Evolutionary conservation across 92 coral and sea anemone genomes (phyloP).

Genomic region (Siderastrea radians): DNA sequence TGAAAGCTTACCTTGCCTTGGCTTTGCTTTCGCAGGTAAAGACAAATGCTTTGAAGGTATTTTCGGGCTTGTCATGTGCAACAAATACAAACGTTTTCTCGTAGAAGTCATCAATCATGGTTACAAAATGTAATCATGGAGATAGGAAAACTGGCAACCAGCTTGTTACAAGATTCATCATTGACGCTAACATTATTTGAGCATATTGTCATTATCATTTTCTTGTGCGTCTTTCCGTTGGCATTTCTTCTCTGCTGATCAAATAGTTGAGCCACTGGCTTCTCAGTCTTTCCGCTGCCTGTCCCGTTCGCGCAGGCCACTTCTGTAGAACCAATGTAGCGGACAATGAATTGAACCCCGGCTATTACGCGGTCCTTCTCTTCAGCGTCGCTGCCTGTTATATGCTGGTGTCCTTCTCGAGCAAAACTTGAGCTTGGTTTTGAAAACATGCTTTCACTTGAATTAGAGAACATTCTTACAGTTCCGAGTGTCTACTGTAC

Average conservation of each 20-base stretch:
- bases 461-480: too few species aligned
- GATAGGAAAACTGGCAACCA: conserved; percentile 86
- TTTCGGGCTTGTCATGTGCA: conserved; percentile 79
- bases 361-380: conserved; percentile 89
- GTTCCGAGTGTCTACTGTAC: too few species aligned
- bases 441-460: conserved; percentile 62
- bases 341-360: conserved; percentile 82
- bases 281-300: conserved; percentile 93
- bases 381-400: conserved; percentile 86
- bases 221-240: conserved; percentile 72
- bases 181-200: conserved; percentile 83
- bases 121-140: conserved; percentile 91
- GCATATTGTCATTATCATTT: conserved; percentile 78
- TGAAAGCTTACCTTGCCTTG: conserved; percentile 89
- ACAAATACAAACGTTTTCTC: conserved; percentile 94
- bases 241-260: conserved; percentile 67
- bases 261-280: conserved; percentile 82
- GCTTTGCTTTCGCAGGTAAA: conserved; percentile 87
- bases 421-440: conserved; percentile 66
- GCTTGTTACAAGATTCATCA: conserved; percentile 69
- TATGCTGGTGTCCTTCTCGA: conserved; percentile 85
- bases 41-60: conserved; percentile 89
- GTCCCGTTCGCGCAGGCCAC: conserved; percentile 81
- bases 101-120: conserved; percentile 71
- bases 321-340: conserved; percentile 86